phyloP scores from a whole-genome alignment of 2,797 vertebrate species.

The Pitangus sulphuratus region DNA sequence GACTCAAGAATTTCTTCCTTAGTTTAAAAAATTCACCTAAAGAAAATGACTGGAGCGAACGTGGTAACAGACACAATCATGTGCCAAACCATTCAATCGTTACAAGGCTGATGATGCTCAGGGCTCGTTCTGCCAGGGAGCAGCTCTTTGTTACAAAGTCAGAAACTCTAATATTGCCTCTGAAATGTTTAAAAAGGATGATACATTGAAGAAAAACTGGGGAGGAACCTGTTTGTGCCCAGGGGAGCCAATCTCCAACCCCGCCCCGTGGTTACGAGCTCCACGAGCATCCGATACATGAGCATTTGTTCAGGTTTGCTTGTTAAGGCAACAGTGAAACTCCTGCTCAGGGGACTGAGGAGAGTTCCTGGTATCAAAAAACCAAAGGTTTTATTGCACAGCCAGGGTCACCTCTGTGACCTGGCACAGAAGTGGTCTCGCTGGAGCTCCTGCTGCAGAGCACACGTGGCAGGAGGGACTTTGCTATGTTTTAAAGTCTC shows the following conservation, averaged over 20 bases:
- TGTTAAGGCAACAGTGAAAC: neutral
- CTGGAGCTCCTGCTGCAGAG: neutral
- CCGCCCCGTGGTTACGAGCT: fast-evolving
- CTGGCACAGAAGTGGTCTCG: neutral
- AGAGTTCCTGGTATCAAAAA: neutral
- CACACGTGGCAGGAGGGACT: fast-evolving
- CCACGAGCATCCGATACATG: fast-evolving
- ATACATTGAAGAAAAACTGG: neutral
- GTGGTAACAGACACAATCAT: neutral
- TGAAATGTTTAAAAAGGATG: neutral
- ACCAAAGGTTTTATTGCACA: neutral
- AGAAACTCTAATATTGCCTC: neutral
- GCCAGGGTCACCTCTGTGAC: neutral
- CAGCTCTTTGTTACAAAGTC: neutral
- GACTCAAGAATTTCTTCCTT: neutral
- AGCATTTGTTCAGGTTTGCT: neutral
- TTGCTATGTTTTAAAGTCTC: neutral
- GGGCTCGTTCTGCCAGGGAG: neutral
- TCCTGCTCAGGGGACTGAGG: neutral
- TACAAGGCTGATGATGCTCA: neutral
- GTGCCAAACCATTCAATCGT: neutral
- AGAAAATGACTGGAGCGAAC: neutral
- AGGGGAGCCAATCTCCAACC: neutral
- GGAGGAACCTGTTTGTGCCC: neutral
- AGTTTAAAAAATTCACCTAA: neutral